Percentiles rank a stretch among this genome's conserved stretches.
Evolutionary conservation across 2,113 vertebrate genomes (phyloP).

Genomic region (Atherinomorus stipes): DNA sequence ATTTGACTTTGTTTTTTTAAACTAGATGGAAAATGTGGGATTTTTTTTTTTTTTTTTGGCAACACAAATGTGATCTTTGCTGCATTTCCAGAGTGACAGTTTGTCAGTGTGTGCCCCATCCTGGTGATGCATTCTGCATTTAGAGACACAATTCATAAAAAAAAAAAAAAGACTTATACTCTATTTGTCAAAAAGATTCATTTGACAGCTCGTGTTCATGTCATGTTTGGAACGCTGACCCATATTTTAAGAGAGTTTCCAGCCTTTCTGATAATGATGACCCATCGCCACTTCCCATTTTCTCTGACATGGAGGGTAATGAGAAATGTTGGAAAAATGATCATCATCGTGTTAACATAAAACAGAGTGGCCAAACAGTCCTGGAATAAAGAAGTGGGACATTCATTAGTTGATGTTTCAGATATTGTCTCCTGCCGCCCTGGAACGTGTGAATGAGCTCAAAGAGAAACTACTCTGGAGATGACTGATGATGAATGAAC

Average conservation of each 20-base stretch:
- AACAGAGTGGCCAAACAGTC: too few species aligned
- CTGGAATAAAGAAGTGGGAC: background rate
- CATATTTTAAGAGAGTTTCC: background rate
- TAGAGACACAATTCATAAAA: too few species aligned
- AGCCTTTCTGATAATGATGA: background rate
- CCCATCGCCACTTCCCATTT: background rate
- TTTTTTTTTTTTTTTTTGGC: too few species aligned
- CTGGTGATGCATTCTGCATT: too few species aligned
- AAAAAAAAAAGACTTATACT: background rate
- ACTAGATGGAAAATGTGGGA: too few species aligned
- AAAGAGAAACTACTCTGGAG: slow-evolving; percentile 9
- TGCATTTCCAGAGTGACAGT: background rate
- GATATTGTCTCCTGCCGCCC: background rate
- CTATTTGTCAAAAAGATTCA: background rate
- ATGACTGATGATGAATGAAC: slow-evolving; percentile 32
- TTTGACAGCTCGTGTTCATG: background rate
- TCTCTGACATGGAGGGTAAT: slow-evolving; percentile 6
- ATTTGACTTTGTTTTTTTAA: too few species aligned
- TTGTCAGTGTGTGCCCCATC: background rate
- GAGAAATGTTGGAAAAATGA: slow-evolving; percentile 10
- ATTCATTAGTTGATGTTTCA: slow-evolving; percentile 3
- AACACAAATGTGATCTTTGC: too few species aligned
- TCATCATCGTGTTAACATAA: background rate
- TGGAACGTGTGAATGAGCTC: background rate
- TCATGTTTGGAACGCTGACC: background rate